phyloP scores from a whole-genome alignment of 2,113 vertebrate species.

The Zeus faber region DNA sequence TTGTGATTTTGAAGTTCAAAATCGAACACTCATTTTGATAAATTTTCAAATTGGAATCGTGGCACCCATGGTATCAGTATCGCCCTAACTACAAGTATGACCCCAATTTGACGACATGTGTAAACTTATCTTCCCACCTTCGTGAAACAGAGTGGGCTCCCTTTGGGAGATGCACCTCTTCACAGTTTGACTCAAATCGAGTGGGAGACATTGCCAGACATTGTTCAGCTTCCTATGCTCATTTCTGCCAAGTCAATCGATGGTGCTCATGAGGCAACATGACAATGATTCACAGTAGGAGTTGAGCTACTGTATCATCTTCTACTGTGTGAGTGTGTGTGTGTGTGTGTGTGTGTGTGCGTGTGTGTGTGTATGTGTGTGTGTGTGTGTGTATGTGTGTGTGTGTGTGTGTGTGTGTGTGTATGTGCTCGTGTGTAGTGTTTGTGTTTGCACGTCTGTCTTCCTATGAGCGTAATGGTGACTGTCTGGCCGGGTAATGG shows the following conservation, averaged over 20 bases:
- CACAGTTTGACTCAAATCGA: conserved; percentile 47
- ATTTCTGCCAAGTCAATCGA: conserved; percentile 66
- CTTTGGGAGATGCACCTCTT: conserved; percentile 35
- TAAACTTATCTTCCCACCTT: no score
- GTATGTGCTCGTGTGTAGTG: no score
- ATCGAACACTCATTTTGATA: no score
- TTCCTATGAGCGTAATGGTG: conserved; percentile 49
- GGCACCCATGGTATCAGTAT: no score
- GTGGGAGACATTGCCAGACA: conserved; percentile 58
- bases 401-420: conserved; percentile 25
- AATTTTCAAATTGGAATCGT: no score
- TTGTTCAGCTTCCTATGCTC: conserved; percentile 56
- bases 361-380: conserved; percentile 1
- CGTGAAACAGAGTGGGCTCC: conserved; percentile 41
- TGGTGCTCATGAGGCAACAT: conserved; percentile 50
- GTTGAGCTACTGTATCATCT: conserved; percentile 40
- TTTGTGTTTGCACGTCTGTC: conserved; percentile 55
- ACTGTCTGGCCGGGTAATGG: conserved; percentile 68
- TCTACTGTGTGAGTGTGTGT: conserved; percentile 20
- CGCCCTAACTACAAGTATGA: no score
- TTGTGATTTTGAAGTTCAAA: no score
- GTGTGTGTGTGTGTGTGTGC: background rate
- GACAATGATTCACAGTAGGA: conserved; percentile 60
- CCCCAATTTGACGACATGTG: no score
- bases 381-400: conserved; percentile 28